phyloP scores from a whole-genome alignment of 2,113 vertebrate species.

The Capreolus pygargus region DNA sequence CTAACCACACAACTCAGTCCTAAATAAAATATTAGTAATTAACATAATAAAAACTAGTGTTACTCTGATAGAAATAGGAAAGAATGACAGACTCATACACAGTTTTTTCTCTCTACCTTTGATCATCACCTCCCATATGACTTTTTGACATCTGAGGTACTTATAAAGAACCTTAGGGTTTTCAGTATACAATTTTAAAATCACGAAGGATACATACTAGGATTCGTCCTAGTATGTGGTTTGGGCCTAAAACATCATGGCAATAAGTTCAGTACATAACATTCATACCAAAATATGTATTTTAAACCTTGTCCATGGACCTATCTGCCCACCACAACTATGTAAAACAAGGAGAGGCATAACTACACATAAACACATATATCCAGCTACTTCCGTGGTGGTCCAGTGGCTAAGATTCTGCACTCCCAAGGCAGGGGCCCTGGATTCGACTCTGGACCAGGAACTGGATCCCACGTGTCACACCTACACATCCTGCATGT shows the following conservation, averaged over 20 bases:
- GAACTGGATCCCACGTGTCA: not conserved
- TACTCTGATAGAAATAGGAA: not conserved
- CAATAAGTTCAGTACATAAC: not conserved
- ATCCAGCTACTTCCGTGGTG: not conserved
- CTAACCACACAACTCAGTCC: not conserved
- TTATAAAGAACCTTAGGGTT: not conserved
- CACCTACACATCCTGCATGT: not conserved
- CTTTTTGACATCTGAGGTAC: not conserved
- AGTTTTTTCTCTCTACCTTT: not conserved
- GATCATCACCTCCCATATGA: not conserved
- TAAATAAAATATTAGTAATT: not conserved
- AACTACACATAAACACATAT: not conserved
- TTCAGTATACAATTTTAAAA: not conserved
- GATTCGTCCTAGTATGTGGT: not conserved
- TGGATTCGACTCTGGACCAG: not conserved
- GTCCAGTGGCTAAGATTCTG: not conserved
- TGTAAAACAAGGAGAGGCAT: not conserved
- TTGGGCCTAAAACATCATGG: not conserved
- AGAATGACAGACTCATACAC: not conserved
- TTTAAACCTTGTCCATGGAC: not conserved
- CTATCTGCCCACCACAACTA: not conserved
- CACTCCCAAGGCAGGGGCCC: not conserved
- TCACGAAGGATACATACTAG: not conserved
- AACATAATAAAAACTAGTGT: not conserved
- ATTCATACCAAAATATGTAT: not conserved